Evolutionary conservation across 2,113 vertebrate species (phyloP).

Genomic region (Pelmatolapia mariae): DNA sequence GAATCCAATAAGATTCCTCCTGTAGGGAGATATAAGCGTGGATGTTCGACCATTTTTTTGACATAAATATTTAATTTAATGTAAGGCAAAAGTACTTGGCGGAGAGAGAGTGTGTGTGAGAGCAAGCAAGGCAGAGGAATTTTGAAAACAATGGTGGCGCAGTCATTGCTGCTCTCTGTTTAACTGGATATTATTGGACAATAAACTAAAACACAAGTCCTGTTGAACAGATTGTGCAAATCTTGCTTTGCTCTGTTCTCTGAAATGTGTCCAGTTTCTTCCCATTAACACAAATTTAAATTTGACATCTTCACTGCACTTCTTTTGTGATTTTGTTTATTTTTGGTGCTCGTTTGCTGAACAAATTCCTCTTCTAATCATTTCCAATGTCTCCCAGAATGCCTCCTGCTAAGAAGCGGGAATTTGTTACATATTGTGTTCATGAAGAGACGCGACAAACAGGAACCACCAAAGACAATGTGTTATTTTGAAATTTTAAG

Average conservation of each 20-base stretch:
- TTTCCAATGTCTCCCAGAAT: neutral
- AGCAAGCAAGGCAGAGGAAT: neutral
- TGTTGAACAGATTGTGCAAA: neutral
- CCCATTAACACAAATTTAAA: neutral
- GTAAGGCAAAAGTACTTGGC: slow-evolving; percentile 6
- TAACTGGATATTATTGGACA: slow-evolving; percentile 12
- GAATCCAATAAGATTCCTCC: neutral
- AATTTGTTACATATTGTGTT: neutral
- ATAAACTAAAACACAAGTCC: slow-evolving; percentile 20
- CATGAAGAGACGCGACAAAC: neutral
- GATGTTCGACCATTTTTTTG: slow-evolving; percentile 39
- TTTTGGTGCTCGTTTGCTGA: neutral
- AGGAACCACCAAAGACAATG: neutral
- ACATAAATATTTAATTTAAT: slow-evolving; percentile 51
- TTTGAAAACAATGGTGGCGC: slow-evolving; percentile 29
- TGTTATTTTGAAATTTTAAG: neutral
- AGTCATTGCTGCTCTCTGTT: neutral
- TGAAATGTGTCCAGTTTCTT: neutral
- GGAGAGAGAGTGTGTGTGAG: neutral
- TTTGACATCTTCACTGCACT: neutral
- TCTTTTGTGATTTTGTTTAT: neutral
- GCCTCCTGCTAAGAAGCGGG: neutral
- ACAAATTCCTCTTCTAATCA: neutral
- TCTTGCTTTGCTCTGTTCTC: neutral
- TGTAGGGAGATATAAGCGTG: slow-evolving; percentile 19